Evolutionary conservation across 2,888 invertebrate genomes (phyloP).

Genomic region (Salticus scenicus): DNA sequence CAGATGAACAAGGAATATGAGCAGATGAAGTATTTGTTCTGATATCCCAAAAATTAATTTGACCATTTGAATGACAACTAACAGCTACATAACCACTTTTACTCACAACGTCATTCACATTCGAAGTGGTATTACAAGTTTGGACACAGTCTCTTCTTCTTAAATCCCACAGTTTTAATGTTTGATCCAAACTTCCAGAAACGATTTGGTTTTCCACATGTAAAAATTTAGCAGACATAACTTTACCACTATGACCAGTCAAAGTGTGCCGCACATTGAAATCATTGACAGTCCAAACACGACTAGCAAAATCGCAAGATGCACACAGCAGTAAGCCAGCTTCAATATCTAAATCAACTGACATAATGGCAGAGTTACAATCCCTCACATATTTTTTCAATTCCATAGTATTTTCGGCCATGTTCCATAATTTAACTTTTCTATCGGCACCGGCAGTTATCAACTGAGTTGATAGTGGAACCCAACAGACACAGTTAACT

Average conservation of each 20-base stretch:
- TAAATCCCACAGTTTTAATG: slow-evolving; percentile 98
- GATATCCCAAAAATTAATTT: slow-evolving; percentile 96
- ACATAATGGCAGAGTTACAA: slow-evolving; percentile 96
- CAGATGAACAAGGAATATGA: slow-evolving; percentile 90
- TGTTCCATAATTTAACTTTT: slow-evolving; percentile 97
- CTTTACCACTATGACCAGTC: slow-evolving; percentile 97
- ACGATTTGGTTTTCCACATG: slow-evolving; percentile 95
- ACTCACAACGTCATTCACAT: slow-evolving; percentile 96
- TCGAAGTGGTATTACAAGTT: slow-evolving; percentile 95
- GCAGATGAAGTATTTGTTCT: slow-evolving; percentile 85
- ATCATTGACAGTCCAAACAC: slow-evolving; percentile 95
- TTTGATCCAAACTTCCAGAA: slow-evolving; percentile 97
- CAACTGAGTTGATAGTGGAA: slow-evolving; percentile 85
- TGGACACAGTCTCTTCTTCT: slow-evolving; percentile 92
- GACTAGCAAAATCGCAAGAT: slow-evolving; percentile 96
- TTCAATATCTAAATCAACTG: slow-evolving; percentile 95
- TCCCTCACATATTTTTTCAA: slow-evolving; percentile 88
- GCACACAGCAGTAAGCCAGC: slow-evolving; percentile 86
- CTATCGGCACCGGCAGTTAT: slow-evolving; percentile 97
- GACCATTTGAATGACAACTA: slow-evolving; percentile 98
- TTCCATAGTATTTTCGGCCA: slow-evolving; percentile 76
- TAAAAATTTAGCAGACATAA: slow-evolving; percentile 96
- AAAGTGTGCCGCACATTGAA: slow-evolving; percentile 93
- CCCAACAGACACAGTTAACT: slow-evolving; percentile 96
- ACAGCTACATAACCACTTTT: slow-evolving; percentile 90